phyloP scores from a whole-genome alignment of 1,140 invertebrate genomes.

The Micrasema minimum region DNA sequence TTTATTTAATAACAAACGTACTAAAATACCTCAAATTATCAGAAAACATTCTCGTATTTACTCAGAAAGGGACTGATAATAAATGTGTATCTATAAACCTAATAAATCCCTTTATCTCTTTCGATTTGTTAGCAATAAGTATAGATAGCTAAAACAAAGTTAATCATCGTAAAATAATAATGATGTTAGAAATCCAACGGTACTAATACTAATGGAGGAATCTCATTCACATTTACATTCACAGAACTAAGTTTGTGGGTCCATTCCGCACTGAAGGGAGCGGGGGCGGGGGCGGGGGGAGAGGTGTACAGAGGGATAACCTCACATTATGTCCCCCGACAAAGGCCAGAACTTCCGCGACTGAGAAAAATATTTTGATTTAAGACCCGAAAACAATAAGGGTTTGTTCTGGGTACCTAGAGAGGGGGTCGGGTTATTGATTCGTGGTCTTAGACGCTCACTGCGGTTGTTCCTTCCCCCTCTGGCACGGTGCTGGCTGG shows the following conservation, averaged over 20 bases:
- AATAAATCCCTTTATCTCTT: too few relatives aligned
- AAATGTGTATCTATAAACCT: too few relatives aligned
- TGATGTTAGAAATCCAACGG: too few relatives aligned
- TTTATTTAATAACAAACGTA: too few relatives aligned
- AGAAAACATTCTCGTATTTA: too few relatives aligned
- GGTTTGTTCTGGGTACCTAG: slow-evolving; percentile 20
- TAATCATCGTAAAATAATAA: too few relatives aligned
- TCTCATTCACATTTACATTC: too few relatives aligned
- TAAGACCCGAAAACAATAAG: slow-evolving; percentile 44
- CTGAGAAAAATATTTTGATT: slow-evolving; percentile 44
- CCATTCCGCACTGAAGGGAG: neutral
- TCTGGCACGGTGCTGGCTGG: slow-evolving; percentile 21
- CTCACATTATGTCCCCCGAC: slow-evolving; percentile 36
- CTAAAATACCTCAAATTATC: too few relatives aligned
- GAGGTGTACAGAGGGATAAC: slow-evolving; percentile 2
- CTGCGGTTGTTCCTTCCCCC: slow-evolving; percentile 50
- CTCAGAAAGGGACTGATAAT: too few relatives aligned
- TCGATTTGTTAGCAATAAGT: too few relatives aligned
- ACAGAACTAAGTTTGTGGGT: neutral
- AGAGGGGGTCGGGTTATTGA: slow-evolving; percentile 32
- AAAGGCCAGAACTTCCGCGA: slow-evolving; percentile 35
- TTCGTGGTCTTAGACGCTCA: slow-evolving; percentile 50
- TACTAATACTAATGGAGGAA: too few relatives aligned
- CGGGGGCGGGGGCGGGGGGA: neutral
- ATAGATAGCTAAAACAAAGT: too few relatives aligned